A percentile compares a stretch with the other conserved stretches of the same genome.
phyloP scores from a whole-genome alignment of 2,888 invertebrate species.

The Drosophila meridionalis region DNA sequence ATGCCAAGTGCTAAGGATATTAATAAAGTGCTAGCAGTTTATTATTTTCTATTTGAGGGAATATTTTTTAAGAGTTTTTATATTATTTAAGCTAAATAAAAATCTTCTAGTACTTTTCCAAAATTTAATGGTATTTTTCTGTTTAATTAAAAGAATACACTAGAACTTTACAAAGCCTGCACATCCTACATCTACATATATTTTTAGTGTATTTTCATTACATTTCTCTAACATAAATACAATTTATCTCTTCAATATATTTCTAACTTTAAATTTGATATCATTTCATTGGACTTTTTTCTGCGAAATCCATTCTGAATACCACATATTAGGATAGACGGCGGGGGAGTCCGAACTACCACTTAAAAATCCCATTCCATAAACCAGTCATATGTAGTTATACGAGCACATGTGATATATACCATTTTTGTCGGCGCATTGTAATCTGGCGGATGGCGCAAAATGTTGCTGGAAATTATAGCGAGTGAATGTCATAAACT shows the following conservation, averaged over 20 bases:
- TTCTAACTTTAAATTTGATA: not conserved
- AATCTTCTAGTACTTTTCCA: no score
- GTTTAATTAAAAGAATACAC: no score
- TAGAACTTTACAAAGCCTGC: no score
- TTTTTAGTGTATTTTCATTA: no score
- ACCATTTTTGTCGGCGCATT: constrained; percentile 4
- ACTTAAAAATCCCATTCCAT: constrained; percentile 4
- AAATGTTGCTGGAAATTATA: constrained; percentile 57
- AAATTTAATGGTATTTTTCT: no score
- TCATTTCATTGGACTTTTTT: not conserved
- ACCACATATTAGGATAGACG: not conserved
- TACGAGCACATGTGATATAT: constrained; percentile 9
- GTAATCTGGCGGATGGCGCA: constrained; percentile 26
- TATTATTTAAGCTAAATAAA: no score
- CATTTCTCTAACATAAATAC: no score
- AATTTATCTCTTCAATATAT: not conserved
- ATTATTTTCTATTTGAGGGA: not conserved
- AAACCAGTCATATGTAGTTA: not conserved
- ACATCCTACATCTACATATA: no score
- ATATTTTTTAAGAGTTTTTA: not conserved
- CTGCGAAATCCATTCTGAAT: not conserved
- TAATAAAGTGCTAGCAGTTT: not conserved
- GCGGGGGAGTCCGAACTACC: not conserved
- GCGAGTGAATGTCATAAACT: constrained; percentile 73
- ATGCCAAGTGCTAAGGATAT: not conserved